A percentile compares a stretch with the other conserved stretches of the same genome.
Evolutionary conservation across 2,888 invertebrate genomes (phyloP).

Genomic region (Volucella inflata): DNA sequence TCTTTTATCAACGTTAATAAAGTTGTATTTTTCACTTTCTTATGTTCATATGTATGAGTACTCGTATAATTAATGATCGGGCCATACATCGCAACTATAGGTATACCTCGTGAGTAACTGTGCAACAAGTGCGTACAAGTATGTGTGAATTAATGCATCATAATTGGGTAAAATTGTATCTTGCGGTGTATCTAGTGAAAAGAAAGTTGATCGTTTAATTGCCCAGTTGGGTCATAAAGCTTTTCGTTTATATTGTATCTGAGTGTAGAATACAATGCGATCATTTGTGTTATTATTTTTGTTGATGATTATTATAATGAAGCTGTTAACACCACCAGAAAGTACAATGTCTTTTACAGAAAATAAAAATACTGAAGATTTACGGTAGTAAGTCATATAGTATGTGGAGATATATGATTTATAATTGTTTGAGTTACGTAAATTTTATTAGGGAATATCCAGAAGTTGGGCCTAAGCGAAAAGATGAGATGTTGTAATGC

Average conservation of each 20-base stretch:
- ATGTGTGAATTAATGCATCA: constrained; percentile 65
- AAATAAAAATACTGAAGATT: constrained; percentile 29
- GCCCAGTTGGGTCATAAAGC: constrained; percentile 61
- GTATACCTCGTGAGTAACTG: too few relatives aligned
- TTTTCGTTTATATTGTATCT: constrained; percentile 32
- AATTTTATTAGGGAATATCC: constrained; percentile 23
- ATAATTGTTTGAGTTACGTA: constrained; percentile 41
- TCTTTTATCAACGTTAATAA: constrained; percentile 44
- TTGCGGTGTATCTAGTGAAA: constrained; percentile 57
- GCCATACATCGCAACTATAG: constrained; percentile 12
- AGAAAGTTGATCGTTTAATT: constrained; percentile 69
- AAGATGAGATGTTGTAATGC: too few relatives aligned
- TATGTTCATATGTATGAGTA: constrained; percentile 4
- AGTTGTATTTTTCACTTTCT: constrained; percentile 63
- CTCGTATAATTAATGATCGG: constrained; percentile 34
- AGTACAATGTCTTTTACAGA: constrained; percentile 20
- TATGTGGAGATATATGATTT: constrained; percentile 12
- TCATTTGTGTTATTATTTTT: not conserved
- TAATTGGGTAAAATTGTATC: constrained; percentile 64
- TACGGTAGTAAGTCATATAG: not conserved
- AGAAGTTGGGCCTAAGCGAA: too few relatives aligned
- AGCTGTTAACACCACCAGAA: constrained; percentile 40
- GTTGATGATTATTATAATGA: constrained; percentile 16
- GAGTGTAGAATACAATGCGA: constrained; percentile 14
- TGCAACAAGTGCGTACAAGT: too few relatives aligned